A percentile compares a stretch with the other conserved stretches of the same genome.
Conservation (phyloP, 2,797 vertebrate genomes). For the Anniella stebbinsi region DNA sequence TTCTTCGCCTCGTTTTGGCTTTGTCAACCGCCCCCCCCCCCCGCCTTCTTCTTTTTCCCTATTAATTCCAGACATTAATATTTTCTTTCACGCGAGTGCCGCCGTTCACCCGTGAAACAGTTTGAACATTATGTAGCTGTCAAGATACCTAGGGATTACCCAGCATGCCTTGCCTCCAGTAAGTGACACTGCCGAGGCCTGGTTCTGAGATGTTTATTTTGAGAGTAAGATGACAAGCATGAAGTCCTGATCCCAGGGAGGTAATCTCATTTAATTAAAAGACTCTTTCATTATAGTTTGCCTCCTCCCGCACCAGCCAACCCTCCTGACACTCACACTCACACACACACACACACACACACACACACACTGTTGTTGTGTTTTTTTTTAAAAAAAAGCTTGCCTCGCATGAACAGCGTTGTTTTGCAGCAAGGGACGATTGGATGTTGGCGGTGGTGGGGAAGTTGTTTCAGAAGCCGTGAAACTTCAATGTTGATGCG, state of each 20-base stretch:
- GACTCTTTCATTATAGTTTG: slow-evolving; percentile 75
- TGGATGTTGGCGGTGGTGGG: background rate
- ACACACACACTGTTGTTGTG: background rate
- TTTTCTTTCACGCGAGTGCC: slow-evolving; percentile 88
- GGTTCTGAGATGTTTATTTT: slow-evolving; percentile 99
- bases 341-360: background rate
- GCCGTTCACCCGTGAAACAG: slow-evolving; percentile 88
- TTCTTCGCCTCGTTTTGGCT: slow-evolving; percentile 83
- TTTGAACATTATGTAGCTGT: slow-evolving; percentile 97
- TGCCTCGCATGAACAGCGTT: slow-evolving; percentile 36
- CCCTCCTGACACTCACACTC: background rate
- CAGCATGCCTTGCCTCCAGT: slow-evolving; percentile 90
- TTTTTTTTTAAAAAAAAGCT: slow-evolving; percentile 46
- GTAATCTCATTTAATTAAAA: slow-evolving; percentile 86
- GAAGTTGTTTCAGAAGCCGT: slow-evolving; percentile 5
- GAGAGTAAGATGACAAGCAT: slow-evolving; percentile 94
- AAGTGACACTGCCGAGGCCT: slow-evolving; percentile 86
- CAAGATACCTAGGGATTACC: slow-evolving; percentile 97
- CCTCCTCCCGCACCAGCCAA: background rate
- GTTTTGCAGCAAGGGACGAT: slow-evolving; percentile 20
- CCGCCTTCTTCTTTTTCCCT: slow-evolving; percentile 65
- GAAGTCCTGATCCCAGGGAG: slow-evolving; percentile 94
- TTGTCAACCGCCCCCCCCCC: slow-evolving; percentile 79
- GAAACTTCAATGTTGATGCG: slow-evolving; percentile 48
- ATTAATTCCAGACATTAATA: slow-evolving; percentile 91